Conservation (phyloP, 2,888 invertebrate species). For the Lottia gigantea region DNA sequence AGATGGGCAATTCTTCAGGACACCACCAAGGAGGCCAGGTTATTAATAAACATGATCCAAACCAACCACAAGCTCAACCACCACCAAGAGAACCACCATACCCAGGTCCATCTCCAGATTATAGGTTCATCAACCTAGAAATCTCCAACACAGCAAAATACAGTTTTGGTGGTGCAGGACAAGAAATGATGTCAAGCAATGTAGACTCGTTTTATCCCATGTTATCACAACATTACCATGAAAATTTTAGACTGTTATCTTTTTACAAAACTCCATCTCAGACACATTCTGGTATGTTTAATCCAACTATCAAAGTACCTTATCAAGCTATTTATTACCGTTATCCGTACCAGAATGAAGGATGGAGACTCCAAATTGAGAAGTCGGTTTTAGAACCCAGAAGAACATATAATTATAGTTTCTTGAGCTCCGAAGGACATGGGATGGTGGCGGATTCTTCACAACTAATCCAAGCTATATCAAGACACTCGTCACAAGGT, state of each 20-base stretch:
- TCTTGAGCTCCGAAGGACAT: conserved; percentile 17
- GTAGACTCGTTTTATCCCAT: conserved; percentile 34
- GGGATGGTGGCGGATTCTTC: conserved; percentile 27
- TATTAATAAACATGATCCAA: no score
- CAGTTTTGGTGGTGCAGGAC: background rate
- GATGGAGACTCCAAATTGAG: conserved; percentile 51
- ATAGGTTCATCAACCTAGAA: conserved; percentile 42
- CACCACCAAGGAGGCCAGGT: no score
- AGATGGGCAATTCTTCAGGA: no score
- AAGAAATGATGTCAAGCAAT: conserved; percentile 29
- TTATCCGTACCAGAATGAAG: conserved; percentile 34
- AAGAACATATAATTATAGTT: conserved; percentile 23
- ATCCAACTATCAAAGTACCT: conserved; percentile 26
- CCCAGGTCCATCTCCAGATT: conserved; percentile 39
- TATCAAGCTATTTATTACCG: conserved; percentile 50
- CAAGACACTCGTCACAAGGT: conserved; percentile 40
- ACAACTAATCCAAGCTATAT: conserved; percentile 45
- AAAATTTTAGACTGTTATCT: conserved; percentile 36
- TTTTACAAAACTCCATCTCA: conserved; percentile 40
- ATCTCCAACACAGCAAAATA: conserved; percentile 27
- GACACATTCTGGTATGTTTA: conserved; percentile 24
- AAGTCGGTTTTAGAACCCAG: conserved; percentile 44
- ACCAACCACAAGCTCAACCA: no score
- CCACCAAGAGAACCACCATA: conserved; percentile 38
- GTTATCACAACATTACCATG: conserved; percentile 33